Base-by-base conservation (phyloP, 2,797 vertebrate species). In the Hylomyscus alleni region DNA sequence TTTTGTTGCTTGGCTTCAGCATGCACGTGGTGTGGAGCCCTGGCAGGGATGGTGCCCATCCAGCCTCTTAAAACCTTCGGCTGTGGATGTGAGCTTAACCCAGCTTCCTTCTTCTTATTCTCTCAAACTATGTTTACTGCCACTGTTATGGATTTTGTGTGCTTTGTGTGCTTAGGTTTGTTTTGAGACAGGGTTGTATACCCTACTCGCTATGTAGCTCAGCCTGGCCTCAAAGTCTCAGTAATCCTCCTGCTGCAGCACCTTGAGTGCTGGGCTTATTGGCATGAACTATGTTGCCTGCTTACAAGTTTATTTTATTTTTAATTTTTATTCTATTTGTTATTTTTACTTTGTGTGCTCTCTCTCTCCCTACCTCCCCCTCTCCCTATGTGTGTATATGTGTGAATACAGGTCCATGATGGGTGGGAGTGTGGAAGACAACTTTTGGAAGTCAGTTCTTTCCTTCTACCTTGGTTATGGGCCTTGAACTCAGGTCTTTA, bases 1-100 rank as follows among this genome's bases (percentile, higher is more conserved):
- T 96, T 96, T 98, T 98, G 98, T 97, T 98, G 95, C 97, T 93
- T 93, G 91, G 73, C 91, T 84, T 90, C 65, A 96, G 97, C 0
- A 3, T 1, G 10, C 29, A 26, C 50, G n/a, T 52, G 89, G 72
- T 80, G 80, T 44, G 60, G 90, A 82, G 73, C 31, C n/a, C 60
- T 14, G 24, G 73, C 58, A 31, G 67, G 19, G 24, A 86, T 72
- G 47, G 58, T 37, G 78, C 47, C 67, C 31, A 29, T 80, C 58
- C 34, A 62, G 52, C 31, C 73, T 60, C 88, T 73, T 77, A 13
- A 75, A 65, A 47, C 47, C 75, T 10, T 54, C 88, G 56, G 3
- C 47, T 56, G 10, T 9, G n/a, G 34, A 15, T 72, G 73, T 14
- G 69, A 78, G 34, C 60, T 50, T 75, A 91, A 82, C 72, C 20